These are phyloP conservation scores for Charina bottae DNA, from an alignment of 2,113 vertebrate genomes.

Conservation along the genomic window DNA sequence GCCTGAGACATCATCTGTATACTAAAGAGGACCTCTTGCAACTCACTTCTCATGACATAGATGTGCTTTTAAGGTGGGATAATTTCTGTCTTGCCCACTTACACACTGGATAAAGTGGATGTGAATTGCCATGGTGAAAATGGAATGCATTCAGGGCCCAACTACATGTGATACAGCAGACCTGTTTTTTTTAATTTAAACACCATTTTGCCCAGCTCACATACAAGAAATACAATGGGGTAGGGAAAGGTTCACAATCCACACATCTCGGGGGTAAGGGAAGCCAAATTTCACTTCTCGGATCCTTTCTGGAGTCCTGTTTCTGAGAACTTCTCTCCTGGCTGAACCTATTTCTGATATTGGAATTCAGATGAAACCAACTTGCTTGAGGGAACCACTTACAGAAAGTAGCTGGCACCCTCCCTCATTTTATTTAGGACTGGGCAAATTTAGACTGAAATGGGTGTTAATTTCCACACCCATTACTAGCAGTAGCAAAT, in stretches of 20 bases:
- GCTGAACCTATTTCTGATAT: not conserved
- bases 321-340: not conserved
- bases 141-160: not conserved
- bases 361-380: not conserved
- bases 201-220: not conserved
- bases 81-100: not conserved
- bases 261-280: not conserved
- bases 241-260: not conserved
- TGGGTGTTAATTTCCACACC: not conserved
- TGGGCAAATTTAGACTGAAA: not conserved
- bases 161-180: not conserved
- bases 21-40: not conserved
- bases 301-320: not conserved
- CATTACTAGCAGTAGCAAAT: not conserved
- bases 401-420: not conserved
- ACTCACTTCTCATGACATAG: not conserved
- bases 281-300: not conserved
- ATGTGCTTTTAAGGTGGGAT: not conserved
- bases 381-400: not conserved
- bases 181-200: not conserved
- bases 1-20: not conserved
- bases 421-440: not conserved
- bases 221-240: too few relatives aligned
- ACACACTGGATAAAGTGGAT: not conserved
- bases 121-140: not conserved